These are phyloP conservation scores for Ptychobarbus kaznakovi DNA, from an alignment of 2,797 vertebrate genomes.

Conservation along the genomic window DNA sequence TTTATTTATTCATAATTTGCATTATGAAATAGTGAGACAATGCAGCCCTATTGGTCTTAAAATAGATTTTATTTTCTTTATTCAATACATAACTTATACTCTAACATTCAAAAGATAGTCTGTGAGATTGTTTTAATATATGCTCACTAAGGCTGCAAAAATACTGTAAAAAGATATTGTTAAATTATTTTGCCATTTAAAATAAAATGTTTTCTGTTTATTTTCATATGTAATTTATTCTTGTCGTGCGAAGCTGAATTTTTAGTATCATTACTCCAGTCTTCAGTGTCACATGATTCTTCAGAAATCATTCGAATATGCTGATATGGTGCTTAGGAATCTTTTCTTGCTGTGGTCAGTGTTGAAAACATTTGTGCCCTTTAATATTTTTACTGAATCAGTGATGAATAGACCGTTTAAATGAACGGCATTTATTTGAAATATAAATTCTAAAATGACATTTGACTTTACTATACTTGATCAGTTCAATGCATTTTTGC, in stretches of 20 bases:
- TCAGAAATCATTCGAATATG: not conserved
- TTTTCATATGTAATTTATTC: not conserved
- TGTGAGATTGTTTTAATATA: not conserved
- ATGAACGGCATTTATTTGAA: not conserved
- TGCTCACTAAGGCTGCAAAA: not conserved
- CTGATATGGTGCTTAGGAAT: not conserved
- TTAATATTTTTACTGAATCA: not conserved
- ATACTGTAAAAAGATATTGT: not conserved
- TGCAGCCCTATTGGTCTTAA: not conserved
- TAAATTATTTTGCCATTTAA: not conserved
- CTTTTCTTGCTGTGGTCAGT: not conserved
- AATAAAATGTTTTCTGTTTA: not conserved
- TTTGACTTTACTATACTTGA: not conserved
- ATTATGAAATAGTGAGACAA: not conserved
- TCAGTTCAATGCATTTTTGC: not conserved
- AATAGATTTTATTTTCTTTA: not conserved
- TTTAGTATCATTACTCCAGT: not conserved
- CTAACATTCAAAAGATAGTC: not conserved
- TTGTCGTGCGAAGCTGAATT: not conserved
- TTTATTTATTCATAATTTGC: not conserved
- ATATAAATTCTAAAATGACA: too few species aligned
- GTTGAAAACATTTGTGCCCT: too few species aligned
- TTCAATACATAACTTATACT: not conserved
- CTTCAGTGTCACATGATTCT: not conserved
- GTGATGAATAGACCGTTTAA: not conserved